These are phyloP conservation scores for Drosophila santomea DNA, from an alignment of 1,140 invertebrate genomes.

Conservation along the genomic window DNA sequence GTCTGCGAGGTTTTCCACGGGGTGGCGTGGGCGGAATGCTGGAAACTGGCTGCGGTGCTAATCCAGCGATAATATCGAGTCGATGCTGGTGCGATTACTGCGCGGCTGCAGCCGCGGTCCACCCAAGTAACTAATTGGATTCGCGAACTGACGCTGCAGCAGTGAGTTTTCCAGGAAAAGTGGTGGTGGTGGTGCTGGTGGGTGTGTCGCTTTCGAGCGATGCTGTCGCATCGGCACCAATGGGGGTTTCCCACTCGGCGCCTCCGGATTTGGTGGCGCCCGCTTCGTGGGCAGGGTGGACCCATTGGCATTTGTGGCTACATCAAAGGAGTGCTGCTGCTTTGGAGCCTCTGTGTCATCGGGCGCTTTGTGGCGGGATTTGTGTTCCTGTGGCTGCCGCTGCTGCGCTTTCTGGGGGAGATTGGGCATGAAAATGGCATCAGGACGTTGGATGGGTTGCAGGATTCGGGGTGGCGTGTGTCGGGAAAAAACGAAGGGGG, in stretches of 20 bases:
- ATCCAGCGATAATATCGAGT: slow-evolving; percentile 90
- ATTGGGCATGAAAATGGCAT: slow-evolving; percentile 48
- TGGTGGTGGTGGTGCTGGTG: slow-evolving; percentile 29
- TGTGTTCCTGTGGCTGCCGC: slow-evolving; percentile 50
- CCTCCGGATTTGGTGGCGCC: slow-evolving; percentile 11
- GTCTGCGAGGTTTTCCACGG: slow-evolving; percentile 17
- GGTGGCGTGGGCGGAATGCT: not conserved
- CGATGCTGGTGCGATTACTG: slow-evolving; percentile 87
- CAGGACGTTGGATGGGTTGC: slow-evolving; percentile 18
- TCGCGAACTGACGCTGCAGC: slow-evolving; percentile 87
- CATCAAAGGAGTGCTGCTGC: slow-evolving; percentile 62
- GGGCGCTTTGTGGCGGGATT: slow-evolving; percentile 75
- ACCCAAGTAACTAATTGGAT: slow-evolving; percentile 90
- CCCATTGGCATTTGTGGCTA: slow-evolving; percentile 61
- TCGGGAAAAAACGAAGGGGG: not conserved
- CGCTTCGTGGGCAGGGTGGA: slow-evolving; percentile 15
- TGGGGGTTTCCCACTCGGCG: slow-evolving; percentile 5
- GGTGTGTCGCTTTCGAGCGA: slow-evolving; percentile 30
- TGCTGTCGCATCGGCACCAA: slow-evolving; percentile 20
- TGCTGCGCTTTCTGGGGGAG: slow-evolving; percentile 58
- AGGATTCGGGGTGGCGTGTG: not conserved
- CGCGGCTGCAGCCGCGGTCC: slow-evolving; percentile 86
- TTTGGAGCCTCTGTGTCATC: slow-evolving; percentile 59
- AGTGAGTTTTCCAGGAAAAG: slow-evolving; percentile 68
- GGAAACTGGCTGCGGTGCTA: slow-evolving; percentile 69